Evolutionary conservation across 2,113 vertebrate species (phyloP), one percentile per base, ranked within the genome.

Genomic region (Brienomyrus brachyistius): DNA sequence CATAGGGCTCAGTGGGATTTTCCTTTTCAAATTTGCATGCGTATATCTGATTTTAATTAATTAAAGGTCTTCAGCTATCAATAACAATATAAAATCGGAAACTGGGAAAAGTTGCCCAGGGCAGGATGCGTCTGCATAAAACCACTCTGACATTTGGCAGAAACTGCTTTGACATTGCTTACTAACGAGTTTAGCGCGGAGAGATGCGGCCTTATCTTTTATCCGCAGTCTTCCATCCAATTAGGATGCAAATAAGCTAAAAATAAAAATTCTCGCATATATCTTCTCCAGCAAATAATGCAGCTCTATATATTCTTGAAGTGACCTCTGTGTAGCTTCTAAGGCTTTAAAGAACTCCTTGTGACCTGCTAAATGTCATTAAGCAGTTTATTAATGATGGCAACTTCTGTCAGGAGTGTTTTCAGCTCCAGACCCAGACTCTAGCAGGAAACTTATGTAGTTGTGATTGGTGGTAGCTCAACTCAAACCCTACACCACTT

Each of bases 231-330:
- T 84, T 84, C 82, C 10, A 48, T 48, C 82, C 82, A 84, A 84
- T 84, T 84, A 48, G 43, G 45, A 84, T 84, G 82, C 82, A 84
- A 84, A 84, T 84, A 84, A 84, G 82, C 21, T 84, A 47, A 84
- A 84, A 84, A 82, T 84, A 47, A 84, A 48, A 84, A 48, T 45
- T n/a, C 5, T 23, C 19, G 40, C 45, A 84, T 84, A 50, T 47
- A 45, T 84, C 43, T 84, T 84, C 40, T 45, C 80, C 21, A 10
- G 19, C 45, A 84, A 84, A 45, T 84, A 48, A 47, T 84, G 40
- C n/a, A 11, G 45, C 82, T 84, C 17, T 84, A n/a, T n/a, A 48
- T 84, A 84, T 48, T 54, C 51, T 87, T 40, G 31, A 15, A 54
- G 23, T 84, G 21, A 86, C 85, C 50, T 35, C 50, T 80, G 82